These are phyloP conservation scores for Notolepis coatsorum DNA, from an alignment of 2,797 vertebrate species.

Conservation along the genomic window DNA sequence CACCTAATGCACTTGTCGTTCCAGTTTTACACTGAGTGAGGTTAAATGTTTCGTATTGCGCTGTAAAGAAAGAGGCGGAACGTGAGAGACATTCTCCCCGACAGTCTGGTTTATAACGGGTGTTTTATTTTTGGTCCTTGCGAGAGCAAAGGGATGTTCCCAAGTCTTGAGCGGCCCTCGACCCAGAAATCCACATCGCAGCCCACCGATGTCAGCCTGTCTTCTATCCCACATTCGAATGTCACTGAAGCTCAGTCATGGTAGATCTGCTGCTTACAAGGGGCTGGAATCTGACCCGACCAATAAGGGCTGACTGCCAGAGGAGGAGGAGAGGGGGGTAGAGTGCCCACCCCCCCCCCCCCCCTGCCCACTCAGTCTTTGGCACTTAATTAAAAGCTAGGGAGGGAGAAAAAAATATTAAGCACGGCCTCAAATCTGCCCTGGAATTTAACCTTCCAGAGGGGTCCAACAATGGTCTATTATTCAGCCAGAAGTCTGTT, in stretches of 20 bases:
- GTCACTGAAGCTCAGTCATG: conserved; percentile 52
- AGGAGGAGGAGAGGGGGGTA: conserved; percentile 23
- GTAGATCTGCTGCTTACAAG: conserved; percentile 32
- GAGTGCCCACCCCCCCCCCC: conserved; percentile 39
- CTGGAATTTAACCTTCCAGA: conserved; percentile 58
- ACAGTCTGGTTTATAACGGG: conserved; percentile 18
- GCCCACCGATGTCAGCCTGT: conserved; percentile 45
- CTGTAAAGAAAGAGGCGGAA: conserved; percentile 12
- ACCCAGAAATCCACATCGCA: conserved; percentile 57
- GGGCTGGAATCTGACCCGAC: conserved; percentile 61
- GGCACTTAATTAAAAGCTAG: conserved; percentile 74
- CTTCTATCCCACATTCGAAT: conserved; percentile 57
- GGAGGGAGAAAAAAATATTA: conserved; percentile 36
- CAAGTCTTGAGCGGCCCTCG: conserved; percentile 48
- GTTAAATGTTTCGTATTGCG: conserved; percentile 36
- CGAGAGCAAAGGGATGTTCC: conserved; percentile 23
- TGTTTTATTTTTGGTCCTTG: background rate
- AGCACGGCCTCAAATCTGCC: conserved; percentile 43
- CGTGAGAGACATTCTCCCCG: conserved; percentile 10
- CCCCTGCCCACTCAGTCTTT: conserved; percentile 42
- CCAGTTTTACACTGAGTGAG: conserved; percentile 39
- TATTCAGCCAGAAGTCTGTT: conserved; percentile 39
- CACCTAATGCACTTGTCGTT: conserved; percentile 43
- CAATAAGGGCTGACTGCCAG: conserved; percentile 50
- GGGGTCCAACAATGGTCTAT: conserved; percentile 53